phyloP scores from a whole-genome alignment of 2,113 vertebrate species.

The Esox niger region DNA sequence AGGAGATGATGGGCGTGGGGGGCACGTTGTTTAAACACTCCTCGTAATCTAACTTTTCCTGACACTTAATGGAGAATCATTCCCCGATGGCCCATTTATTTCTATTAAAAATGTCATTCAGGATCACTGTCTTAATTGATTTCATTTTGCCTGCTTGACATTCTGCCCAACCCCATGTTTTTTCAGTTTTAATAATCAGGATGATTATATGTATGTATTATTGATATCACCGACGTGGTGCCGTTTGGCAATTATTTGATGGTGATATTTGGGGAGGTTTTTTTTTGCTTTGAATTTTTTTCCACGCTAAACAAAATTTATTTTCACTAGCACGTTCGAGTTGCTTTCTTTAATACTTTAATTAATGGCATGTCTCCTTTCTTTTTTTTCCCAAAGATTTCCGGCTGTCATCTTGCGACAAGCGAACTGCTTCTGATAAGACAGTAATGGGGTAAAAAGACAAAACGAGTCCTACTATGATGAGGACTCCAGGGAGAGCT shows the following conservation, averaged over 20 bases:
- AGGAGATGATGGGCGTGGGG: not conserved
- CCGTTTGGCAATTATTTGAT: conserved; percentile 11
- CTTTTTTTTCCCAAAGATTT: conserved; percentile 1
- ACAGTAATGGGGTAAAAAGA: conserved; percentile 55
- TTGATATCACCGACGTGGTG: conserved; percentile 34
- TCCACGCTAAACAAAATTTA: not conserved
- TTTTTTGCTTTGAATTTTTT: conserved; percentile 26
- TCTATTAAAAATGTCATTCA: conserved; percentile 61
- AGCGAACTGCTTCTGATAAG: conserved; percentile 33
- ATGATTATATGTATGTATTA: conserved; percentile 44
- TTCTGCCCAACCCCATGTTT: conserved; percentile 24
- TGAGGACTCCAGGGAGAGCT: conserved; percentile 24
- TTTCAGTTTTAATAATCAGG: conserved; percentile 51
- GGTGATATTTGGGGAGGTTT: conserved; percentile 6
- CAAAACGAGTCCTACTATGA: conserved; percentile 32
- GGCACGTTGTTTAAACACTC: not conserved
- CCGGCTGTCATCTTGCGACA: conserved; percentile 40
- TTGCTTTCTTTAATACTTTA: not conserved
- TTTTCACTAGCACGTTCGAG: not conserved
- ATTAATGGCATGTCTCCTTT: not conserved
- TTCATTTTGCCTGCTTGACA: conserved; percentile 32
- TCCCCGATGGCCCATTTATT: conserved; percentile 58
- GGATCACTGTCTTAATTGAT: conserved; percentile 56
- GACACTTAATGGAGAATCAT: conserved; percentile 44
- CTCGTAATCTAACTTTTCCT: conserved; percentile 51